Evolutionary conservation across 2,888 invertebrate species (phyloP).

Genomic region (Drosophila borealis): DNA sequence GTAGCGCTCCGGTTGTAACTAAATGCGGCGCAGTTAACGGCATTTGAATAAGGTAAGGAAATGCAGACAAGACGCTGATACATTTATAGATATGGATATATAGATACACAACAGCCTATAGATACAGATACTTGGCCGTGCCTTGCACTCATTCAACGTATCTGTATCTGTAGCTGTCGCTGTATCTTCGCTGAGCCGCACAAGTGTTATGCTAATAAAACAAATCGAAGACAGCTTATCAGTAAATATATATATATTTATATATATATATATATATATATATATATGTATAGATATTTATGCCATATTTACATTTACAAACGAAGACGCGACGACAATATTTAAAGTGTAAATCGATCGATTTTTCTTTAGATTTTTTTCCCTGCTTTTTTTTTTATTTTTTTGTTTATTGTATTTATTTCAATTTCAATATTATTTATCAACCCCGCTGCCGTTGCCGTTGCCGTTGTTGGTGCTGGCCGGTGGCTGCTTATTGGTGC

Average conservation of each 20-base stretch:
- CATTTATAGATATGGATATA: constrained; percentile 6
- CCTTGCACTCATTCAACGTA: constrained; percentile 38
- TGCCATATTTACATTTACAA: constrained; percentile 63
- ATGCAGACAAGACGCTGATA: constrained; percentile 47
- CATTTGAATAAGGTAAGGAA: constrained; percentile 75
- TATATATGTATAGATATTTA: constrained; percentile 35
- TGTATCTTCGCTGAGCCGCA: constrained; percentile 41
- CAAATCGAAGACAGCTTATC: constrained; percentile 69
- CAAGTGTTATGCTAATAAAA: constrained; percentile 83
- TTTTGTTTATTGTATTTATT: constrained; percentile 75
- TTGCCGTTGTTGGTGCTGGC: constrained; percentile 27
- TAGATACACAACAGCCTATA: not conserved
- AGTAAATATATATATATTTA: constrained; percentile 36
- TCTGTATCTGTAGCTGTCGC: constrained; percentile 38
- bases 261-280: constrained; percentile 29
- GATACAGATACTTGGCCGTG: constrained; percentile 14
- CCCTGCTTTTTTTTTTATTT: constrained; percentile 1
- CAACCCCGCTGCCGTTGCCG: constrained; percentile 11
- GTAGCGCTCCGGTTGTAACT: constrained; percentile 4
- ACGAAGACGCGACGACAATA: constrained; percentile 36
- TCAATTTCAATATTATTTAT: constrained; percentile 75
- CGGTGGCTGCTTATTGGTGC: constrained; percentile 24
- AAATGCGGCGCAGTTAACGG: constrained; percentile 60
- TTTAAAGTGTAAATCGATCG: constrained; percentile 79
- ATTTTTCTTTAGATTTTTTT: constrained; percentile 34